Base-by-base conservation (phyloP, 2,888 invertebrate genomes). In the Erebia ligea region DNA sequence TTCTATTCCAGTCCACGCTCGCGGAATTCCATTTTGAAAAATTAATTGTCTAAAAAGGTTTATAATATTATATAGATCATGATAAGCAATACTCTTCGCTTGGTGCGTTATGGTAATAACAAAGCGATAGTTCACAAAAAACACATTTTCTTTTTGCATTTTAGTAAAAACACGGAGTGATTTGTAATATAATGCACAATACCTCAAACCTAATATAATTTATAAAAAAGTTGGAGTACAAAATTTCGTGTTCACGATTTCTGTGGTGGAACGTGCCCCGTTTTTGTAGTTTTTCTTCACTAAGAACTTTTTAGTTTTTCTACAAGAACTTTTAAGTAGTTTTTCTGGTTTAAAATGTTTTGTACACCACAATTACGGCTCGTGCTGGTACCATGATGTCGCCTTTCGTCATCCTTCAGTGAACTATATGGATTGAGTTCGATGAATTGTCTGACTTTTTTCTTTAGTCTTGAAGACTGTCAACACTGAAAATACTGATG, bases 371-470 rank as follows among this genome's bases (percentile, higher is more conserved):
- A 81, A 84, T 87, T 84, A 85, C 80, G 82, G 90, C 92, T 91
- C 92, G 92, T 92, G 92, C 91, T 88, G 87, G 87, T 84, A 90
- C 87, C 90, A 90, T 86, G 82, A 88, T 89, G 89, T 89, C 86
- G 86, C 83, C 84, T 88, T 90, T 89, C 87, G 92, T 92, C 92
- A 91, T 84, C 83, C 85, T 90, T 76, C 81, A 81, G 76, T 84
- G 83, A 85, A 81, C 84, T 84, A 85, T 82, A 81, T 82, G 67
- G 79, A 78, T 86, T 78, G 86, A 78, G 84, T 81, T 85, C 88
- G 69, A 63, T 11, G 11, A 45, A 45, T 45, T 48, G 19, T 45
- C 11, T 42, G 17, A 57, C 5, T 57, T 57, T 57, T 57, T 15
- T 21, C 21, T 3, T 21, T 8, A 2, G 13, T 5, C 2, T 56